Conservation (phyloP, 23 tunicate species). For the Ciona savignyi region DNA sequence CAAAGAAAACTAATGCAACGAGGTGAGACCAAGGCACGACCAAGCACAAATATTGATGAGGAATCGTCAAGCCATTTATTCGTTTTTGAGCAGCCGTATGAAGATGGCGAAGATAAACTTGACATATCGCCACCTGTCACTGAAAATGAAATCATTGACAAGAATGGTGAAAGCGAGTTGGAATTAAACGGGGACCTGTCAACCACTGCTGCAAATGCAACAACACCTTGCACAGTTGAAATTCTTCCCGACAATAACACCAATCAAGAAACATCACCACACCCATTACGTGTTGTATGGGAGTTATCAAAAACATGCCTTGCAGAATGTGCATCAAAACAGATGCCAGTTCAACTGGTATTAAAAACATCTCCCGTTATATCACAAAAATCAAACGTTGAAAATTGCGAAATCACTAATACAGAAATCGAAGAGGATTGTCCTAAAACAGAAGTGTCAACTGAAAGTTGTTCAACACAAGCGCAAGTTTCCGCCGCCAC, state of each 20-base stretch:
- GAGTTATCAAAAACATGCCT: conserved; percentile 1
- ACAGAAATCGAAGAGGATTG: background rate
- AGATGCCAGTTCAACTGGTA: background rate
- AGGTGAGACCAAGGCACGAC: conserved; percentile 9
- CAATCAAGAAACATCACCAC: background rate
- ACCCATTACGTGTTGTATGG: conserved; percentile 1
- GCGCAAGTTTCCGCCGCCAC: background rate
- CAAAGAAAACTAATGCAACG: conserved; percentile 1
- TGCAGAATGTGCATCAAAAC: background rate
- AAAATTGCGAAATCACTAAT: background rate
- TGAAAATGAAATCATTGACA: background rate
- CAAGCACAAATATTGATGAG: background rate
- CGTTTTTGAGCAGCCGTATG: conserved; percentile 1
- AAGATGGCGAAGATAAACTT: background rate
- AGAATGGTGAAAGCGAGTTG: background rate
- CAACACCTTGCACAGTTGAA: background rate
- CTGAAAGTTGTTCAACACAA: background rate
- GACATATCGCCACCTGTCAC: background rate
- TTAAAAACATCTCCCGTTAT: background rate
- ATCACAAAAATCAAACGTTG: background rate
- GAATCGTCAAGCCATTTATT: conserved; percentile 3
- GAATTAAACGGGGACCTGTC: background rate
- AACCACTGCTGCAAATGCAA: background rate
- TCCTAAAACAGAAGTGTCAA: background rate
- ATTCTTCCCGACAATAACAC: background rate